phyloP scores from a whole-genome alignment of 2,888 invertebrate species.

The Chymomyza amoena region DNA sequence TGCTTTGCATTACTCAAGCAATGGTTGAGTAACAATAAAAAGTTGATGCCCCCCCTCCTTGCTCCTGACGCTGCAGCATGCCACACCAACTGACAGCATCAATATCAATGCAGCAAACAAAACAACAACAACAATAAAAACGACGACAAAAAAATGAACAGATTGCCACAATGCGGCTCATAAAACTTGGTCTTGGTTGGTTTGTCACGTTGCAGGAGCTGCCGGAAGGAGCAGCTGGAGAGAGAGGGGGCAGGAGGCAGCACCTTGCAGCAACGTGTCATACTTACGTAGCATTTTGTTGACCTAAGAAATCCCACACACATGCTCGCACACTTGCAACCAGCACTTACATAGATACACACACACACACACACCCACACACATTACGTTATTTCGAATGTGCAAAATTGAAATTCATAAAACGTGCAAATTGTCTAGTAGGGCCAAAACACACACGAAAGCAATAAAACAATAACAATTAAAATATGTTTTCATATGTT shows the following conservation, averaged over 20 bases:
- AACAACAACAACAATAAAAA: neutral
- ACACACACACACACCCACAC: neutral
- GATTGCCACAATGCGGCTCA: constrained; percentile 5
- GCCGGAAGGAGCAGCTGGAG: neutral
- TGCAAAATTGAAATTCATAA: constrained; percentile 8
- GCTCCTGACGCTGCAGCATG: neutral
- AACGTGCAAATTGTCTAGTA: constrained; percentile 15
- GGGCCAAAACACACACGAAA: neutral
- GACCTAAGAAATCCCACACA: constrained; percentile 2
- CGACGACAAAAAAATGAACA: neutral
- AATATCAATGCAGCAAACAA: constrained; percentile 1
- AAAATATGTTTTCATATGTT: constrained; percentile 34
- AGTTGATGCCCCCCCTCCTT: neutral
- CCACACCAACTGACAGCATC: neutral
- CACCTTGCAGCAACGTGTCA: neutral
- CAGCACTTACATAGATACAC: neutral
- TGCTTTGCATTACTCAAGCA: neutral
- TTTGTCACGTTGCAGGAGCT: constrained; percentile 5
- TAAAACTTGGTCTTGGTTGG: constrained; percentile 3
- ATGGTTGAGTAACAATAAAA: constrained; percentile 1
- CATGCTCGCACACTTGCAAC: neutral
- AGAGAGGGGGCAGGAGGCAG: neutral
- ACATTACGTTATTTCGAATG: neutral
- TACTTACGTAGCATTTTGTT: constrained; percentile 4
- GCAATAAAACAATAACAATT: constrained; percentile 43